These are phyloP conservation scores for Hephaestus fuliginosus DNA, from an alignment of 2,797 vertebrate genomes.

Conservation along the genomic window DNA sequence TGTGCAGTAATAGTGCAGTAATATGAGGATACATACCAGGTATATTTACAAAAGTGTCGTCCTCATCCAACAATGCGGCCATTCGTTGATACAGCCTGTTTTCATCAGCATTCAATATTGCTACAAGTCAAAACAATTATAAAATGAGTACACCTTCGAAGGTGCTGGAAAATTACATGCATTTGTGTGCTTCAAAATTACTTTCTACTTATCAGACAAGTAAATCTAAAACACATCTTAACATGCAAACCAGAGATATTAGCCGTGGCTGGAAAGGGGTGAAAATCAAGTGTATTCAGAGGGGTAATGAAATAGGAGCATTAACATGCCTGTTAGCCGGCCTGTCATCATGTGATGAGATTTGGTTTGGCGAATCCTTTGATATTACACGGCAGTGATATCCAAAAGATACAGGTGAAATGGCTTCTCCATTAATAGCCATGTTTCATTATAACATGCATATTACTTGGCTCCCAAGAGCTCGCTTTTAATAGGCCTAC, in stretches of 20 bases:
- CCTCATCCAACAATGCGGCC: conserved; percentile 84
- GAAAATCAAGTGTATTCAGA: conserved; percentile 68
- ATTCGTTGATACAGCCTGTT: conserved; percentile 82
- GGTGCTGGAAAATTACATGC: conserved; percentile 51
- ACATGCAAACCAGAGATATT: conserved; percentile 69
- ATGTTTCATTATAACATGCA: conserved; percentile 92
- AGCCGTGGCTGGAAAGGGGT: conserved; percentile 57
- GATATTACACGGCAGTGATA: conserved; percentile 88
- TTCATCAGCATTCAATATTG: conserved; percentile 80
- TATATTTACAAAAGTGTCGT: conserved; percentile 82
- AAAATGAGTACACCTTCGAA: conserved; percentile 45
- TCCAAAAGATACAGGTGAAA: conserved; percentile 90
- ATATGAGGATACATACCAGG: conserved; percentile 81
- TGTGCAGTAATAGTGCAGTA: too few species aligned
- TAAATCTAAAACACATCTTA: conserved; percentile 76
- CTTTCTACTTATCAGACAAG: conserved; percentile 67
- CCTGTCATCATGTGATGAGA: conserved; percentile 86
- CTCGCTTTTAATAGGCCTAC: conserved; percentile 87
- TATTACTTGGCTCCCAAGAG: conserved; percentile 90
- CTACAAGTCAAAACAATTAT: conserved; percentile 77
- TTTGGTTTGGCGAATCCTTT: conserved; percentile 86
- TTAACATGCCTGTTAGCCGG: conserved; percentile 81
- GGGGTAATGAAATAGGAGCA: conserved; percentile 80
- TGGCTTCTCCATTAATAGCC: conserved; percentile 90
- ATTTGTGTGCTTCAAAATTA: conserved; percentile 62